phyloP scores from a whole-genome alignment of 2,888 invertebrate species.

The Beris morrisii region DNA sequence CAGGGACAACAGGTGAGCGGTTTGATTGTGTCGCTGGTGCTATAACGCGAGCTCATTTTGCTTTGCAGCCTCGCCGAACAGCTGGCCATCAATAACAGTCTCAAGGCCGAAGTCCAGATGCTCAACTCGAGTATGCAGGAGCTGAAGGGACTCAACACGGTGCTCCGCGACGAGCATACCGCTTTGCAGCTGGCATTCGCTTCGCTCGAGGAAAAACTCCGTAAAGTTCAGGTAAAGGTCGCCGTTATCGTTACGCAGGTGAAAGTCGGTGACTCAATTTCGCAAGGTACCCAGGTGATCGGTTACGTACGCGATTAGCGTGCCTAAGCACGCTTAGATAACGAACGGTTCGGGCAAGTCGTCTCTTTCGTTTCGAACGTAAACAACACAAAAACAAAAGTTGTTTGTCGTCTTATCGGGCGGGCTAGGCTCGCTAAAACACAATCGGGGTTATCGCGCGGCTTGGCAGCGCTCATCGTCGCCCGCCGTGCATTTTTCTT shows the following conservation, averaged over 20 bases:
- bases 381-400: too few relatives aligned
- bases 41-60: constrained; percentile 17
- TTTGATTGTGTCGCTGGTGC: not conserved
- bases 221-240: constrained; percentile 70
- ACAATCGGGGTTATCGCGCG: too few relatives aligned
- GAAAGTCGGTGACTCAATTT: constrained; percentile 12
- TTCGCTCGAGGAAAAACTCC: constrained; percentile 84
- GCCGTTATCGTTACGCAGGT: not conserved
- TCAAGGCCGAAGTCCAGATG: constrained; percentile 74
- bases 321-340: too few relatives aligned
- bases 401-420: too few relatives aligned
- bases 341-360: too few relatives aligned
- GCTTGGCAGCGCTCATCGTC: too few relatives aligned
- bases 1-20: constrained; percentile 70
- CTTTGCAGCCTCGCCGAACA: constrained; percentile 68
- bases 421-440: too few relatives aligned
- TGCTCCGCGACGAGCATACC: constrained; percentile 91
- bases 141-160: constrained; percentile 81
- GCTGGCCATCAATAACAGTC: constrained; percentile 64
- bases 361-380: too few relatives aligned
- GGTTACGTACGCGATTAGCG: too few relatives aligned
- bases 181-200: constrained; percentile 90
- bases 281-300: too few relatives aligned
- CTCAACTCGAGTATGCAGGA: constrained; percentile 72
- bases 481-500: too few relatives aligned